Percentiles rank a stretch among this genome's conserved stretches.
Evolutionary conservation across 2,113 vertebrate genomes (phyloP).

Genomic region (Ciconia maguari): DNA sequence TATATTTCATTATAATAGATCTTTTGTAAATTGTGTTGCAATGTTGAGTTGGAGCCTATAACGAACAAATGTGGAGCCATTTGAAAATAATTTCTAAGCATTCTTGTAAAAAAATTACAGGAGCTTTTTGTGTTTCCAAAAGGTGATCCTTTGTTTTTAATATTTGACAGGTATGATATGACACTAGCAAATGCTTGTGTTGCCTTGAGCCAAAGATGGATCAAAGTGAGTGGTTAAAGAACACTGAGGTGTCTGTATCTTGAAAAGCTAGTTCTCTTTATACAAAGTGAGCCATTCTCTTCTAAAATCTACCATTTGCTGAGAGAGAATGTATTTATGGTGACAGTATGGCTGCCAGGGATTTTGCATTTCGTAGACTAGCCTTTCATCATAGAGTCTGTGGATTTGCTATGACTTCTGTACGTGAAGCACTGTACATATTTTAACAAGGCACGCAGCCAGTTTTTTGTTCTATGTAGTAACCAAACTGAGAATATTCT

Average conservation of each 20-base stretch:
- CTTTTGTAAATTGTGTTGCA: not conserved
- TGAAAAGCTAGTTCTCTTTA: not conserved
- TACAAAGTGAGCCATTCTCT: not conserved
- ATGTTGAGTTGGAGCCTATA: not conserved
- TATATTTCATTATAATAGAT: not conserved
- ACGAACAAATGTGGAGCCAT: not conserved
- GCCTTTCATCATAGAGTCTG: not conserved
- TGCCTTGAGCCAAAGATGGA: slow-evolving; percentile 86
- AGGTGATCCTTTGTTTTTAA: not conserved
- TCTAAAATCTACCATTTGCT: not conserved
- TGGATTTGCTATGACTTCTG: not conserved
- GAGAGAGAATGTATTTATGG: not conserved
- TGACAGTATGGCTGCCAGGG: not conserved
- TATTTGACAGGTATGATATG: slow-evolving; percentile 86
- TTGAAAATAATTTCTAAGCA: not conserved
- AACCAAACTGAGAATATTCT: not conserved
- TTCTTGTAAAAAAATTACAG: not conserved
- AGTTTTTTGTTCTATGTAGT: not conserved
- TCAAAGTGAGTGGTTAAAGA: slow-evolving; percentile 76
- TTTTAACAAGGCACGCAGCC: not conserved
- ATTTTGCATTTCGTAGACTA: not conserved
- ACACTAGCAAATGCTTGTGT: slow-evolving; percentile 87
- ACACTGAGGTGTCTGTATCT: not conserved
- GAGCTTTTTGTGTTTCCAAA: not conserved
- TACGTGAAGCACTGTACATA: not conserved